Conservation (phyloP, 2,888 invertebrate genomes). For the Galerucella calmariensis region DNA sequence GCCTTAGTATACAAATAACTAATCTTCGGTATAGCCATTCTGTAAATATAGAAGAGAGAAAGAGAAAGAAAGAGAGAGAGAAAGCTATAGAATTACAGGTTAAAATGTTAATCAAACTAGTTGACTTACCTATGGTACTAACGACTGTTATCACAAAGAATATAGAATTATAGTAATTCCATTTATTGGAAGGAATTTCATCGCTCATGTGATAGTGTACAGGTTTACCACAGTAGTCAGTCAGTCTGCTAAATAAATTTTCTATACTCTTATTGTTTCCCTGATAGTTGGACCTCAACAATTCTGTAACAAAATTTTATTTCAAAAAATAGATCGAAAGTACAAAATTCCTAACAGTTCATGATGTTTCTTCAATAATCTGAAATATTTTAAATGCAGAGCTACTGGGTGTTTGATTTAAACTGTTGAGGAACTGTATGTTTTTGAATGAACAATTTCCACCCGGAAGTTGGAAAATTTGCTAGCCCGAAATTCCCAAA, state of each 20-base stretch:
- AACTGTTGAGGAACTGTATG: too few relatives aligned
- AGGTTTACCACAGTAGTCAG: conserved; percentile 80
- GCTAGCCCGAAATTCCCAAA: too few relatives aligned
- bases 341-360: background rate
- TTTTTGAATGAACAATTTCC: too few relatives aligned
- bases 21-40: too few relatives aligned
- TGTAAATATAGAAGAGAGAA: too few relatives aligned
- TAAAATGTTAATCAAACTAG: background rate
- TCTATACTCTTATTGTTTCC: conserved; percentile 68
- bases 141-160: conserved; percentile 93
- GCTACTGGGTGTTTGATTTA: too few relatives aligned
- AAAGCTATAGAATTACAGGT: too few relatives aligned
- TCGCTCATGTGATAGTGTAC: conserved; percentile 73
- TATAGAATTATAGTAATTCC: conserved; percentile 92
- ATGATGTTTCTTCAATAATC: background rate
- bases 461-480: too few relatives aligned
- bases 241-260: conserved; percentile 72
- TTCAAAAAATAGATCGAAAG: background rate
- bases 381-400: background rate
- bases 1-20: too few relatives aligned
- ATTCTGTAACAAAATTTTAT: conserved; percentile 67
- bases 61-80: too few relatives aligned
- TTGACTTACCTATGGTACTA: conserved; percentile 83
- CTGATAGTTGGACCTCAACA: conserved; percentile 70
- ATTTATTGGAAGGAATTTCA: conserved; percentile 73